Conservation (phyloP, 2,888 invertebrate genomes). For the Agonopterix heracliana region DNA sequence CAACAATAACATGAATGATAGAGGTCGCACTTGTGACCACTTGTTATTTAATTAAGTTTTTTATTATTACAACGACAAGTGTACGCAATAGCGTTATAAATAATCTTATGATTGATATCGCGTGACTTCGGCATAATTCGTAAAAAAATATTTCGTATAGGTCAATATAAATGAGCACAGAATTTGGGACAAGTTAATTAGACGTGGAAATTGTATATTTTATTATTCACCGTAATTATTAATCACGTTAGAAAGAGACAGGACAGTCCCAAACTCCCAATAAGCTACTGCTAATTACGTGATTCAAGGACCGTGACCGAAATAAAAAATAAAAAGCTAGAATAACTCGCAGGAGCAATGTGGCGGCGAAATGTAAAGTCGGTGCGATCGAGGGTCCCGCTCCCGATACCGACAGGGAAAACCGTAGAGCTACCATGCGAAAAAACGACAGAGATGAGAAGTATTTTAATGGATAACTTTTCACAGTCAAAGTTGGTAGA, state of each 20-base stretch:
- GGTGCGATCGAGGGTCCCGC: slow-evolving; percentile 20
- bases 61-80: slow-evolving; percentile 49
- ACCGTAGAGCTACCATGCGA: slow-evolving; percentile 17
- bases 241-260: slow-evolving; percentile 47
- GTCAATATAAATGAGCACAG: slow-evolving; percentile 8
- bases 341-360: slow-evolving; percentile 45
- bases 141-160: slow-evolving; percentile 3
- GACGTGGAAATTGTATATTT: slow-evolving; percentile 21
- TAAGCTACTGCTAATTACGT: slow-evolving; percentile 67
- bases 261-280: slow-evolving; percentile 50
- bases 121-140: slow-evolving; percentile 9
- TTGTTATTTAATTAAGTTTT: slow-evolving; percentile 58
- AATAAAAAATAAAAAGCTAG: slow-evolving; percentile 56
- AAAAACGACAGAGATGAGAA: too few species aligned
- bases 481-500: too few species aligned
- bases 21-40: slow-evolving; percentile 61
- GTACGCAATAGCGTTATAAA: slow-evolving; percentile 13
- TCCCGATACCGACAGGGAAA: slow-evolving; percentile 14
- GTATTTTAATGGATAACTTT: too few species aligned
- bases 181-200: slow-evolving; percentile 17
- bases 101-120: slow-evolving; percentile 11
- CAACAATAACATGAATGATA: slow-evolving; percentile 53
- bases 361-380: slow-evolving; percentile 52
- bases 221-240: slow-evolving; percentile 39
- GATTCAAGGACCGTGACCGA: slow-evolving; percentile 66